These are phyloP conservation scores for Belgica antarctica DNA, from an alignment of 2,888 invertebrate species.

Conservation along the genomic window DNA sequence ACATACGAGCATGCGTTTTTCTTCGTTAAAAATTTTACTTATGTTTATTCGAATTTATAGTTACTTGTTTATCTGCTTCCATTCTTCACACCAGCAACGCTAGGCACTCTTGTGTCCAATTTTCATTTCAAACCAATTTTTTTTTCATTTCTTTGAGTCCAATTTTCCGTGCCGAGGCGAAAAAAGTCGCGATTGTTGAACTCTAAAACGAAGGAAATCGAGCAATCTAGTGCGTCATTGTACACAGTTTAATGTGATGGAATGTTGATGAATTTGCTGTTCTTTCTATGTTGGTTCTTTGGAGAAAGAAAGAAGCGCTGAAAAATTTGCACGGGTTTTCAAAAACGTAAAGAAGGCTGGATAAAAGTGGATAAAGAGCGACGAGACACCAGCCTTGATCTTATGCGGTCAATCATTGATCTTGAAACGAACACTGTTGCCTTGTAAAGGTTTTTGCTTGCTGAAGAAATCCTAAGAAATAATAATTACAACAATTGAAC, in stretches of 20 bases:
- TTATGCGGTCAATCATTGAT: conserved; percentile 38
- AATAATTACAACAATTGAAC: conserved; percentile 23
- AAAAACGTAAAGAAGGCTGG: neutral
- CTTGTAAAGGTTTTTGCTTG: neutral
- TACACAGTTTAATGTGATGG: conserved; percentile 36
- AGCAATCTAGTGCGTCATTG: conserved; percentile 19
- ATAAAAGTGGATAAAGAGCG: neutral
- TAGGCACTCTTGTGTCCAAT: conserved; percentile 6
- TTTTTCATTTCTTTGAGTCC: neutral
- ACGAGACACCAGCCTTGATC: conserved; percentile 40
- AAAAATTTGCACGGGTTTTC: neutral
- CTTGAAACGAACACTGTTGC: neutral
- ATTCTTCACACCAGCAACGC: neutral
- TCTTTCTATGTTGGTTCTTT: neutral
- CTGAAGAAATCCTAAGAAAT: neutral
- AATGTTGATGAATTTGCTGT: conserved; percentile 26
- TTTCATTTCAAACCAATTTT: conserved; percentile 24
- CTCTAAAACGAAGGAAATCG: conserved; percentile 7
- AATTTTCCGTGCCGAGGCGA: neutral
- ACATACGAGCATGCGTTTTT: neutral
- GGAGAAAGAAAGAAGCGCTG: neutral
- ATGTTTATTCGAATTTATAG: neutral
- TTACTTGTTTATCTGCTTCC: neutral
- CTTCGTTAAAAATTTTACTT: neutral
- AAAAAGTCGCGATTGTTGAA: conserved; percentile 39